Evolutionary conservation across 2,888 invertebrate species (phyloP), one percentile per base, ranked within the genome.

Genomic region (Petrolisthes cinctipes): DNA sequence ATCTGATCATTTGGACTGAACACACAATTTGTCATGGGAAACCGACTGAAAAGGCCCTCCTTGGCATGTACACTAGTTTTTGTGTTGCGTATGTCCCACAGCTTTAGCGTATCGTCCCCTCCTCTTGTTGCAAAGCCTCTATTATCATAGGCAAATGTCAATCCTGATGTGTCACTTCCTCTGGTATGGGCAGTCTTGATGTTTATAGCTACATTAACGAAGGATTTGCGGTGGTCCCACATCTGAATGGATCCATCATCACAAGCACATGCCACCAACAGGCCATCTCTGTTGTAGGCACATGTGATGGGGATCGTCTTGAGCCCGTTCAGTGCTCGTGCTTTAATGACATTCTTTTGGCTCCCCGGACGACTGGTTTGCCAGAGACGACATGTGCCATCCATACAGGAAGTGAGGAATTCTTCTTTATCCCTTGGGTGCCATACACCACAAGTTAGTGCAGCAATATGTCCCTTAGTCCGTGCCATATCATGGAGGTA

Each of bases 211-310:
- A 98, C 97, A 92, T 97, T 98, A 91, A 94, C 98, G 92, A 96
- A 97, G 92, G 95, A 96, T 92, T 96, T 97, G 56, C 98, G 95
- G 83, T 97, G 96, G 92, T 99, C 99, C 99, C 99, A 99, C 94
- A 99, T 95, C 93, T 99, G 99, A 85, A 99, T 95, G 0, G 97
- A 97, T 0, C 99, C 99, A 93, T 99, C 99, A 78, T 95, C 95
- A 92, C 99, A 99, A 0, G 96, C 99, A 87, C 97, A 97, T 0
- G 97, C 97, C 5, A 99, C 96, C 0, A 97, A 95, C 86, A 96
- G 95, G 0, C 98, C 98, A 92, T 98, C 97, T 81, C 96, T 94
- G 81, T 96, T 97, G 92, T 96, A 98, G 0, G 95, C 94, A 92
- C 97, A 97, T 0, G 97, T 94, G 0, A 96, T 96, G 0, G 98